Evolutionary conservation across 2,113 vertebrate genomes (phyloP).

Genomic region (Lucifuga dentata): DNA sequence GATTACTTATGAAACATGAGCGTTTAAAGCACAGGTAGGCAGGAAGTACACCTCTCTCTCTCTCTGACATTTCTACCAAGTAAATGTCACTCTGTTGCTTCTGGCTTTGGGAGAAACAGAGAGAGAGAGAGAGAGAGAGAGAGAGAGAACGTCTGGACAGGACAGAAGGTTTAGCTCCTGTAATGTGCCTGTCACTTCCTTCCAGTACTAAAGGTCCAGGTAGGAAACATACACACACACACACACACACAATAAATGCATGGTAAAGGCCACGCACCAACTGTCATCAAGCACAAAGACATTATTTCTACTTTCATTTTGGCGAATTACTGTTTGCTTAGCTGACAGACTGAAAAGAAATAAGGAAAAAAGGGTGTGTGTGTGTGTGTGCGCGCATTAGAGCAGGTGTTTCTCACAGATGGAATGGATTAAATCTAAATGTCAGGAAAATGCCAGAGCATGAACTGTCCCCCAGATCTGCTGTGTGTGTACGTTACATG

Average conservation of each 20-base stretch:
- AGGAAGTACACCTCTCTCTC: background rate
- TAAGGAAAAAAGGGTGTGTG: background rate
- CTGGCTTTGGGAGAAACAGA: too few species aligned
- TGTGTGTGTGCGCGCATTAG: constrained; percentile 1
- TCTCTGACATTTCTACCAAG: background rate
- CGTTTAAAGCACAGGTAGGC: too few species aligned
- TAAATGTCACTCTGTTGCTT: background rate
- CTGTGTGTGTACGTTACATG: background rate
- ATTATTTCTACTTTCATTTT: background rate
- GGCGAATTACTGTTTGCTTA: background rate
- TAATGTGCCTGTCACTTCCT: constrained; percentile 26
- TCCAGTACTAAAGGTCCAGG: constrained; percentile 23
- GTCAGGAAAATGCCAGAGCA: constrained; percentile 72
- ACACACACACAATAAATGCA: background rate
- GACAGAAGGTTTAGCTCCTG: constrained; percentile 15
- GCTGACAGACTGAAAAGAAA: background rate
- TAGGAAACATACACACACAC: constrained; percentile 1
- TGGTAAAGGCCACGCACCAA: background rate
- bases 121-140: background rate
- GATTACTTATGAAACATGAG: too few species aligned
- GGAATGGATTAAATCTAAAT: constrained; percentile 58
- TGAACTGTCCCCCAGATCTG: constrained; percentile 40
- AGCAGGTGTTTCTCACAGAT: constrained; percentile 49
- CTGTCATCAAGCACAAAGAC: background rate
- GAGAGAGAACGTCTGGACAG: background rate